These are phyloP conservation scores for Hydraecia micacea DNA, from an alignment of 2,888 invertebrate species.

Conservation along the genomic window DNA sequence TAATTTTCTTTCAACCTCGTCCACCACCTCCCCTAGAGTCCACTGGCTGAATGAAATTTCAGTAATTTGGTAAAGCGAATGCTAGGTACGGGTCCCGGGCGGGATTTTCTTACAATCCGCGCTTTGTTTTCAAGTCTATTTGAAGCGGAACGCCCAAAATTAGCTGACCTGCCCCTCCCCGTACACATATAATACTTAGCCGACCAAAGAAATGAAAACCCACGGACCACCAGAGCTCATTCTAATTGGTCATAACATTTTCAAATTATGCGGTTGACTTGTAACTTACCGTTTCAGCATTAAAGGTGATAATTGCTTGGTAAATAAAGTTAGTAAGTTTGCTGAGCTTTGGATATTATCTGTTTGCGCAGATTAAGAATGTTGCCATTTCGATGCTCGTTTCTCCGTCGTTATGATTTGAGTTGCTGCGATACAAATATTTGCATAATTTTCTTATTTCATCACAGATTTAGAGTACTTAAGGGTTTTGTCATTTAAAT, in stretches of 20 bases:
- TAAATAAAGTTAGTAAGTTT: slow-evolving; percentile 52
- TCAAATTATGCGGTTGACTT: slow-evolving; percentile 67
- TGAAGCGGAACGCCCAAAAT: slow-evolving; percentile 74
- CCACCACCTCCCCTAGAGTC: slow-evolving; percentile 77
- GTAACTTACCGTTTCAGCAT: slow-evolving; percentile 68
- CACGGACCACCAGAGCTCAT: slow-evolving; percentile 71
- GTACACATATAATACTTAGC: slow-evolving; percentile 33
- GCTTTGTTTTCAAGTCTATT: slow-evolving; percentile 87
- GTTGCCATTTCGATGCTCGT: slow-evolving; percentile 78
- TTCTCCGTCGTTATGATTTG: slow-evolving; percentile 72
- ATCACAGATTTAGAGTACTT: slow-evolving; percentile 51
- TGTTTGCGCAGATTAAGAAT: slow-evolving; percentile 81
- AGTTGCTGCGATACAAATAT: slow-evolving; percentile 63
- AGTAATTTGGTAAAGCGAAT: slow-evolving; percentile 90
- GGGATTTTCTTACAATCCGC: slow-evolving; percentile 88
- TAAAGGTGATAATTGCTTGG: slow-evolving; percentile 74
- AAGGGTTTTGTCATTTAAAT: slow-evolving; percentile 43
- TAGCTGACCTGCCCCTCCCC: slow-evolving; percentile 64
- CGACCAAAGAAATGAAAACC: slow-evolving; percentile 54
- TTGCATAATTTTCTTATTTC: slow-evolving; percentile 64
- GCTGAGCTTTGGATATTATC: slow-evolving; percentile 77
- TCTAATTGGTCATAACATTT: slow-evolving; percentile 72
- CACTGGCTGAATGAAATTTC: slow-evolving; percentile 89
- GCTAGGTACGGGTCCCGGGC: slow-evolving; percentile 86
- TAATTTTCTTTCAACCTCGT: slow-evolving; percentile 67